Conservation (phyloP, 2,888 invertebrate genomes). For the Herminia tarsipennalis region DNA sequence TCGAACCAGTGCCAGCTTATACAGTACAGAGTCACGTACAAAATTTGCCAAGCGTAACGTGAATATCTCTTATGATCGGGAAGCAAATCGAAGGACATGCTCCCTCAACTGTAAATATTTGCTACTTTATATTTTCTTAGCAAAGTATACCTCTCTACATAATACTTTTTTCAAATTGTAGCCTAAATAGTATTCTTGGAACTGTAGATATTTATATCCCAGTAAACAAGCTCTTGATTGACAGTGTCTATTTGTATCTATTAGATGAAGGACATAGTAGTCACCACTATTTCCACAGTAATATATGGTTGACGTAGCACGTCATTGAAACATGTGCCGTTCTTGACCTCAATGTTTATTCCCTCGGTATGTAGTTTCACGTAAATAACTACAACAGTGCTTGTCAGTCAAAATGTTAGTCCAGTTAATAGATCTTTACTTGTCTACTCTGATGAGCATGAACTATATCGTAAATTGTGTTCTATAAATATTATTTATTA, state of each 20-base stretch:
- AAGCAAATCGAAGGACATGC: slow-evolving; percentile 33
- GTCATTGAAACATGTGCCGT: slow-evolving; percentile 24
- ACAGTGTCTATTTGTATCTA: slow-evolving; percentile 18
- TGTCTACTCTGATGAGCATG: too few relatives aligned
- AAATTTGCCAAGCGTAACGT: slow-evolving; percentile 36
- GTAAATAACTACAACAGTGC: slow-evolving; percentile 38
- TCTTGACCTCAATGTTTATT: slow-evolving; percentile 44
- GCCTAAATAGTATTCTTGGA: background rate
- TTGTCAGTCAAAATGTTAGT: slow-evolving; percentile 34
- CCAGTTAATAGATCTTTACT: too few relatives aligned
- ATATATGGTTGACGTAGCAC: slow-evolving; percentile 15
- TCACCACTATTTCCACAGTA: slow-evolving; percentile 20
- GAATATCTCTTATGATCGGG: slow-evolving; percentile 34
- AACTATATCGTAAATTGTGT: too few relatives aligned
- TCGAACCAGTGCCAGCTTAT: background rate
- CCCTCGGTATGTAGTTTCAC: slow-evolving; percentile 17
- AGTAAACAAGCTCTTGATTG: slow-evolving; percentile 16
- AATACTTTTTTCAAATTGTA: background rate
- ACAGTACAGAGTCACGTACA: slow-evolving; percentile 4
- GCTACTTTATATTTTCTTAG: slow-evolving; percentile 20
- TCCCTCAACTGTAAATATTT: slow-evolving; percentile 25
- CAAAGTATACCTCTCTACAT: slow-evolving; percentile 1
- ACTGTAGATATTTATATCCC: slow-evolving; percentile 1
- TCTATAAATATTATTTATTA: too few relatives aligned
- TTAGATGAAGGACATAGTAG: slow-evolving; percentile 21